Evolutionary conservation across 2,888 invertebrate genomes (phyloP), one percentile per base, ranked within the genome.

Genomic region (Chironomus riparius): DNA sequence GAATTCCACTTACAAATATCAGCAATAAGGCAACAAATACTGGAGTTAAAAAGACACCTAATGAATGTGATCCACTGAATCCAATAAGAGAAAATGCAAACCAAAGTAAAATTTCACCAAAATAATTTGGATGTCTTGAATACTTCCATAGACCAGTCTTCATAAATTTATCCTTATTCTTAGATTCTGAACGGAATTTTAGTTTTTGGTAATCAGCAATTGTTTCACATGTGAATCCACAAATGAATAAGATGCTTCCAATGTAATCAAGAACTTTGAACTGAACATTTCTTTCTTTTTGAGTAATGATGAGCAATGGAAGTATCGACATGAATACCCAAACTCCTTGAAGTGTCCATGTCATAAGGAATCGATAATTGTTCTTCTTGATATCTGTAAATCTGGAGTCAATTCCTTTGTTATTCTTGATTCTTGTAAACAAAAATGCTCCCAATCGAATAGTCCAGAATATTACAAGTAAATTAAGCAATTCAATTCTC

Each of bases 311-410:
- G 2, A 70, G 7, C 4, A 70, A 24, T 13, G 70, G 70, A 50
- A 21, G 21, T 21, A 70, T 4, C 3, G 50, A 24, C 3, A 56
- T 6, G 22, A 70, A 56, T 10, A 70, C 70, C 70, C 70, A 70
- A 1, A 70, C n/a, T 4, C 70, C 70, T 50, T 70, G 70, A n/a
- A 70, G n/a, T 13, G 70, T 70, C 70, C 70, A 70, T 13, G 50
- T 50, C 50, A 70, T 21, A 4, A 70, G 15, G n/a, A 70, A 70
- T 3, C 56, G 12, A 21, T 21, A 22, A 1, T 10, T 22, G 10
- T 47, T 22, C 28, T 70, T 47, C 50, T 70, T 70, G 4, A 70
- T 48, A 13, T 21, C 22, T 13, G 48, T 56, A 12, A 70, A 70
- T 22, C 70, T 2, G n/a, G 70, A 70, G 7, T 70, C 70, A 13